Conservation (phyloP, 1,140 invertebrate species). For the Pseudachorutes palmiensis region DNA sequence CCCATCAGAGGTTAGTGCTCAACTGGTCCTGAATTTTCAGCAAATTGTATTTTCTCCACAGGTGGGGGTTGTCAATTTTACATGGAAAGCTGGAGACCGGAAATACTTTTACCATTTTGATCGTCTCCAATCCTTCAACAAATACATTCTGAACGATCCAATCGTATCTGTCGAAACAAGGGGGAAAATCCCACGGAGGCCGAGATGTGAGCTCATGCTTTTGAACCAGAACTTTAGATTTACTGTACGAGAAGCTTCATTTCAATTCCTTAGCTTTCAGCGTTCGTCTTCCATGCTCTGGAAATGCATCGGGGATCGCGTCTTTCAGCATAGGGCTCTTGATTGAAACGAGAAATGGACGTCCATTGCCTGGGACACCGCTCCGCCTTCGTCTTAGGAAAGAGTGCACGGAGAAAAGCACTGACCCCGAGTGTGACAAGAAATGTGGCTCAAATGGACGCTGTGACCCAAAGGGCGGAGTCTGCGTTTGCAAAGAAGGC, state of each 20-base stretch:
- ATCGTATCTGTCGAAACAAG: constrained; percentile 75
- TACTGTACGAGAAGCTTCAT: background rate
- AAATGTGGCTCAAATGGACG: constrained; percentile 73
- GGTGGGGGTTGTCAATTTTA: constrained; percentile 74
- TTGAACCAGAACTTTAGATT: background rate
- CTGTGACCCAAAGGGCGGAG: constrained; percentile 69
- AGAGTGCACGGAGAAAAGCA: constrained; percentile 85
- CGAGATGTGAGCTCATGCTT: constrained; percentile 59
- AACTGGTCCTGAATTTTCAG: background rate
- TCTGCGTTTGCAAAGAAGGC: constrained; percentile 77
- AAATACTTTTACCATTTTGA: constrained; percentile 84
- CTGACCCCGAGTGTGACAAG: constrained; percentile 77
- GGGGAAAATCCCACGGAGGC: constrained; percentile 70
- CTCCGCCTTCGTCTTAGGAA: constrained; percentile 80
- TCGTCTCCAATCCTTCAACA: constrained; percentile 69
- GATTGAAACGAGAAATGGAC: constrained; percentile 66
- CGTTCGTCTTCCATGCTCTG: constrained; percentile 78
- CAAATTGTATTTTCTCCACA: constrained; percentile 29
- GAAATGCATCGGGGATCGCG: constrained; percentile 78
- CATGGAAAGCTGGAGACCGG: constrained; percentile 76
- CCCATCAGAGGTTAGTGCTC: constrained; percentile 65
- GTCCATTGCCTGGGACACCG: constrained; percentile 76
- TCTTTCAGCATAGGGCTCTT: constrained; percentile 78
- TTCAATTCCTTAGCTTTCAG: constrained; percentile 89
- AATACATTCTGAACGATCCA: constrained; percentile 70